Evolutionary conservation across 2,113 vertebrate species (phyloP), one percentile per base, ranked within the genome.

Genomic region (Zosterops japonicus): DNA sequence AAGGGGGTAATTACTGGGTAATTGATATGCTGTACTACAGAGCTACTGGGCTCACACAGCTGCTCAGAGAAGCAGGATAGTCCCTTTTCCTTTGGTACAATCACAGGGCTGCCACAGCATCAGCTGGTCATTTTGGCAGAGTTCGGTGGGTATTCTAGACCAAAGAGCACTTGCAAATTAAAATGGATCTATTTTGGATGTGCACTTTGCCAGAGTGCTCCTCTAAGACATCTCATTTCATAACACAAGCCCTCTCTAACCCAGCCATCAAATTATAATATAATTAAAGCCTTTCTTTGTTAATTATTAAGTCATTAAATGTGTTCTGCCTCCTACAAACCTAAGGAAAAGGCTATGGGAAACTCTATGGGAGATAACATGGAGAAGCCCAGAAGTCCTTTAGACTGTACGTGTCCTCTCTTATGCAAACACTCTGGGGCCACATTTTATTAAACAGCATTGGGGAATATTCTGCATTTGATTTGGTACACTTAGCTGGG

Each of bases 391-490:
- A 53, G 28, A 61, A 67, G 27, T 70, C 29, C 60, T 77, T 77
- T 7, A 29, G 55, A 6, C 19, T n/a, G 46, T 15, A 6, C 0
- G 0, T 56, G 28, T 25, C n/a, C 16, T 18, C 44, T 33, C 29
- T 46, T 21, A 22, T 0, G 4, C 27, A 47, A 79, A 56, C 13
- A 8, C 28, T 63, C 12, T 33, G 36, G 31, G 19, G 14, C 24
- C 72, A 36, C 11, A 0, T 24, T 69, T 86, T 39, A 16, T 47
- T 86, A 31, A 80, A 55, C 2, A 1, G 3, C 21, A 7, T 2
- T 36, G 22, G 22, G 27, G 44, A 88, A 68, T 33, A 29, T 70
- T 70, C 28, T 61, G 22, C 20, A 14, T 17, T 52, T 16, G 8
- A 19, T 15, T 56, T 20, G 11, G 44, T 85, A 2, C 8, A 8